Evolutionary conservation across 2,888 invertebrate species (phyloP), one percentile per base, ranked within the genome.

Genomic region (Holacanthella duospinosa): DNA sequence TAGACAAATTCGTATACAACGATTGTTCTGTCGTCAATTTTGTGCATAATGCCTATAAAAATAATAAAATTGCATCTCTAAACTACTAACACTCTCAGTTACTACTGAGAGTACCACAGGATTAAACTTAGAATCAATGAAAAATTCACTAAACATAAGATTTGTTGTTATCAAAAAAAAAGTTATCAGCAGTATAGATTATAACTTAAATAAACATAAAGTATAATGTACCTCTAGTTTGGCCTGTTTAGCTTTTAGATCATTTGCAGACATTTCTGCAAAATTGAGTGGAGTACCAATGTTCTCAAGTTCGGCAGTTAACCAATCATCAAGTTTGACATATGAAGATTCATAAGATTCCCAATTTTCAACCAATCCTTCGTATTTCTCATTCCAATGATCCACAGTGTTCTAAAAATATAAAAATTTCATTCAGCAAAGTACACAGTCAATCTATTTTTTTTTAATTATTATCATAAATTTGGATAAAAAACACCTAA

Each of bases 21-120:
- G 88, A 87, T 77, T 90, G 89, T 73, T 91, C 89, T 74, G 88
- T 87, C 0, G 88, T 86, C 69, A 93, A 85, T 75, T 91, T 89
- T 74, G 89, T 89, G 69, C 88, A 88, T 55, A 81, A 66, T 36
- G 74, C 75, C 76, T 78, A 69, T n/a, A 72, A 66, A 36, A n/a
- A n/a, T n/a, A n/a, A n/a, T n/a, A n/a, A n/a, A n/a, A n/a, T n/a
- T n/a, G n/a, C n/a, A n/a, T n/a, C n/a, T n/a, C n/a, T n/a, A n/a
- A 3, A 26, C 54, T 28, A 2, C 54, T 26, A n/a, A 19, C 2
- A 53, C 29, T 58, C 19, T 58, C 28, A 58, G 21, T n/a, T 19
- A 9, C 9, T 29, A 21, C 29, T 58, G 9, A 56, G 19, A 27
- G 9, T 56, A 9, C 12, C 53, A 12, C 9, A 6, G 53, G n/a